A percentile compares a stretch with the other conserved stretches of the same genome.
Conservation (phyloP, 2,797 vertebrate species). For the Brotula barbata region DNA sequence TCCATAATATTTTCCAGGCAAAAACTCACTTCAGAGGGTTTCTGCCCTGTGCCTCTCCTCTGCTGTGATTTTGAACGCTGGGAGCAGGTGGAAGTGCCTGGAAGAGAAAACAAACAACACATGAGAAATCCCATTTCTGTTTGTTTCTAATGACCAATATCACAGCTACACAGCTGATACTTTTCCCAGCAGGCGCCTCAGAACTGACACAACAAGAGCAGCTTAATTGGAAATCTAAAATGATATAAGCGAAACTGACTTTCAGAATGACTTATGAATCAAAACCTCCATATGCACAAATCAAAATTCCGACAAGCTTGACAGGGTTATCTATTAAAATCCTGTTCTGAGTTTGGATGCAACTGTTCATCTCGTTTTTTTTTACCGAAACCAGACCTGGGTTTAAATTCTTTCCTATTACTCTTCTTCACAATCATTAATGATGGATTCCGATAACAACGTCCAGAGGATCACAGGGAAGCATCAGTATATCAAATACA, state of each 20-base stretch:
- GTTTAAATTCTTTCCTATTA: not conserved
- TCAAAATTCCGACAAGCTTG: not conserved
- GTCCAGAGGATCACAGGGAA: not conserved
- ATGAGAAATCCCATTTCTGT: slow-evolving; percentile 4
- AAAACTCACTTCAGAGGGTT: slow-evolving; percentile 90
- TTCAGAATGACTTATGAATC: no score
- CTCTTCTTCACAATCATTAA: no score
- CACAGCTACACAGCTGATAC: not conserved
- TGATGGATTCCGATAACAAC: not conserved
- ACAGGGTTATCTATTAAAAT: not conserved
- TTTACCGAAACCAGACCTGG: not conserved
- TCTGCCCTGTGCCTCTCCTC: slow-evolving; percentile 86
- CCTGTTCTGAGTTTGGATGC: not conserved
- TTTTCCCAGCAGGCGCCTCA: no score
- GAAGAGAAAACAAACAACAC: slow-evolving; percentile 10
- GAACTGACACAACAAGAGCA: no score
- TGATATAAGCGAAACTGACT: no score
- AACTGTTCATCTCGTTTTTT: not conserved
- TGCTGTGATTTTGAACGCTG: slow-evolving; percentile 89
- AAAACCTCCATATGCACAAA: no score
- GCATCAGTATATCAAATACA: not conserved
- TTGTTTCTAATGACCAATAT: not conserved
- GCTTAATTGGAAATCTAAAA: no score
- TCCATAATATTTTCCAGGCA: not conserved
- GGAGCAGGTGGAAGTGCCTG: slow-evolving; percentile 92